Base-by-base conservation (phyloP, 1,140 invertebrate genomes). In the Triops longicaudatus region DNA sequence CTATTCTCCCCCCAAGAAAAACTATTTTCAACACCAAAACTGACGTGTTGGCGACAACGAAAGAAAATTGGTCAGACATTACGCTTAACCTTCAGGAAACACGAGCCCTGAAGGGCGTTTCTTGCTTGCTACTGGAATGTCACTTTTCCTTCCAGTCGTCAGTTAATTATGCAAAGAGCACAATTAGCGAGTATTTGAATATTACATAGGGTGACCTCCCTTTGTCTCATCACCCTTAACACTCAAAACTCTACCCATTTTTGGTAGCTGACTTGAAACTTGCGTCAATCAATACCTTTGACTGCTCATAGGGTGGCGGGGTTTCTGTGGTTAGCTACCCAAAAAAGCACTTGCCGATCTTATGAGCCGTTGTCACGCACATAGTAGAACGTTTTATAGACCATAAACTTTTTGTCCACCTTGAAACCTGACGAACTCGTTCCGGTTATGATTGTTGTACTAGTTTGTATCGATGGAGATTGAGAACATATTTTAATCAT, bases 121-220 rank as follows among this genome's bases (percentile, higher is more conserved):
- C 14, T 10, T 14, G 17, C 17, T 14, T 14, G 22, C 50, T 17
- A 9, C n/a, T 5, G 17, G n/a, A 17, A 6, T 63, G 11, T 63
- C 50, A 22, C 22, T 63, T 17, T 44, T 9, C 10, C 22, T n/a
- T 63, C 6, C 1, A 17, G 14, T 63, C 17, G 44, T 17, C 22
- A 17, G 50, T 63, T 63, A n/a, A 63, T 63, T 22, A 63, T 63
- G n/a, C 50, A 63, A 63, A 22, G 50, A n/a, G 50, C 50, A 63
- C 22, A 63, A 63, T 63, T 63, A 63, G 50, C 5, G 50, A 9
- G 22, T 63, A 22, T 63, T 63, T 63, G 50, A 63, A 63, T 63
- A 14, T 17, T 63, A 63, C 50, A 63, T 17, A 22, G 22, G 31
- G 31, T 37, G 7, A 37, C 31, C 31, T 4, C 31, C 31, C 31